phyloP scores from a whole-genome alignment of 2,113 vertebrate species.

The Rhinogobius similis region DNA sequence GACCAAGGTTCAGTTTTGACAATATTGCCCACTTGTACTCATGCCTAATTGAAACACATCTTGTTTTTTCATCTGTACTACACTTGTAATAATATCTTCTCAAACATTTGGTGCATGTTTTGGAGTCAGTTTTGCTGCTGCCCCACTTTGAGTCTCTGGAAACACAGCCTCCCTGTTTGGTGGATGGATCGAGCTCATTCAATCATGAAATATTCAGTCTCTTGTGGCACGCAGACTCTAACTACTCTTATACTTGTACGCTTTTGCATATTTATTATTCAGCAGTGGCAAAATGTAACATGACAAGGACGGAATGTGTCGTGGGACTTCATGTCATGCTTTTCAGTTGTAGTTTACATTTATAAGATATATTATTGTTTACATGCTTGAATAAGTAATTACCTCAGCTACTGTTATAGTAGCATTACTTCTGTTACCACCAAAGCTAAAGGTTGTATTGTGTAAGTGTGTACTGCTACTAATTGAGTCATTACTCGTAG shows the following conservation, averaged over 20 bases:
- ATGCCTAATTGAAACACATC: too few relatives aligned
- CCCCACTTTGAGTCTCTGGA: not conserved
- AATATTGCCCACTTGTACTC: too few relatives aligned
- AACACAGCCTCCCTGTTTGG: not conserved
- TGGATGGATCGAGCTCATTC: conserved; percentile 34
- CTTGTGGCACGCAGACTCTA: conserved; percentile 53
- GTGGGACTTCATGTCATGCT: conserved; percentile 19
- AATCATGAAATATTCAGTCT: conserved; percentile 77
- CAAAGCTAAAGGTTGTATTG: too few relatives aligned
- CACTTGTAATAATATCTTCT: not conserved
- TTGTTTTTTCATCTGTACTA: not conserved
- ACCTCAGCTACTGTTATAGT: too few relatives aligned
- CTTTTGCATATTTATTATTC: conserved; percentile 64
- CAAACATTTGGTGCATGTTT: not conserved
- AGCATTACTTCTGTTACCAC: too few relatives aligned
- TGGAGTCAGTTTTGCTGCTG: not conserved
- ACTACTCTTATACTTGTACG: conserved; percentile 50
- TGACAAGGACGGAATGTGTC: conserved; percentile 7
- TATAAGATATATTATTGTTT: not conserved
- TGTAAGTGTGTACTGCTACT: too few relatives aligned
- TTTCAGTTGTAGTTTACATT: not conserved
- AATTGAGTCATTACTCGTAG: too few relatives aligned
- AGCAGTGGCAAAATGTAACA: conserved; percentile 55
- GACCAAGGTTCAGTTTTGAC: too few relatives aligned
- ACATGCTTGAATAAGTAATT: not conserved